Evolutionary conservation across 2,113 vertebrate genomes (phyloP).

Genomic region (Heterochromis multidens): DNA sequence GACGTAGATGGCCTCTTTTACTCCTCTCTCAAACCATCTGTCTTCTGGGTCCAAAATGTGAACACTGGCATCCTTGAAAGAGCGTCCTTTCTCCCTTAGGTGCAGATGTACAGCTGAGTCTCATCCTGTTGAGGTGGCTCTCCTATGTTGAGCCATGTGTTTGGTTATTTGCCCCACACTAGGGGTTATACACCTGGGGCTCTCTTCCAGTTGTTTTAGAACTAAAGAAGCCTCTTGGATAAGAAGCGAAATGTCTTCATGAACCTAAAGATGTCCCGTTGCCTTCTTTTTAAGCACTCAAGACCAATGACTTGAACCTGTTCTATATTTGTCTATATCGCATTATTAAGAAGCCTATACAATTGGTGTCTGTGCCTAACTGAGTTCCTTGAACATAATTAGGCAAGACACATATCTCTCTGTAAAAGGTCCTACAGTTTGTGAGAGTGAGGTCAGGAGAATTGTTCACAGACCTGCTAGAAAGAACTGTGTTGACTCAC

Average conservation of each 20-base stretch:
- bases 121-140: background rate
- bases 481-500: too few species aligned
- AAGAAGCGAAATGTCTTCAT: background rate
- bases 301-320: too few species aligned
- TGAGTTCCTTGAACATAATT: too few species aligned
- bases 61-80: too few species aligned
- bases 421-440: too few species aligned
- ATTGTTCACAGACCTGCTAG: too few species aligned
- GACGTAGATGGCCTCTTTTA: background rate
- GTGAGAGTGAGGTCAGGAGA: too few species aligned
- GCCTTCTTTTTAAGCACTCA: too few species aligned
- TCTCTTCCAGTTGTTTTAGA: background rate
- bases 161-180: background rate
- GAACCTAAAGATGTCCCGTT: background rate
- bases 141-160: background rate
- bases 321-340: too few species aligned
- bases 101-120: background rate
- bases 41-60: background rate
- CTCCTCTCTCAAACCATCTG: background rate
- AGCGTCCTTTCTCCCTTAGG: background rate
- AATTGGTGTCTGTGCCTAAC: too few species aligned
- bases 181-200: accelerated
- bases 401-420: too few species aligned
- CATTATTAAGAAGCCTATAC: too few species aligned
- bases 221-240: background rate